phyloP scores from a whole-genome alignment of 2,113 vertebrate genomes.

The Sterna hirundo region DNA sequence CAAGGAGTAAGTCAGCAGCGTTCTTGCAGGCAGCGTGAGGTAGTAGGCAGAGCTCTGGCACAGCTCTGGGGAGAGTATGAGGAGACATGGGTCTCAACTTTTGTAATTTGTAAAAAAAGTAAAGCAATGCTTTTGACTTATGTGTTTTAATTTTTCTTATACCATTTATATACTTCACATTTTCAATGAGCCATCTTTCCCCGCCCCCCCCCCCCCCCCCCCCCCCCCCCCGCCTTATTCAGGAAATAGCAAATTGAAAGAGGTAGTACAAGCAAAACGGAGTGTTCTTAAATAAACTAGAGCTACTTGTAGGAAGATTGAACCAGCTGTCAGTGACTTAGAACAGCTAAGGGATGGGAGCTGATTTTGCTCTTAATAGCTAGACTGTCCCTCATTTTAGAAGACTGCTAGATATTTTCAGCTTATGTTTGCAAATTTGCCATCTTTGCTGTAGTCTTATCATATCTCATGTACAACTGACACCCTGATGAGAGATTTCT shows the following conservation, averaged over 20 bases:
- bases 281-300: constrained; percentile 3
- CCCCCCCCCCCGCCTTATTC: background rate
- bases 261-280: background rate
- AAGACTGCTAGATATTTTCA: constrained; percentile 20
- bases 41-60: background rate
- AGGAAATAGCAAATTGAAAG: background rate
- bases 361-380: constrained; percentile 26
- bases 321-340: constrained; percentile 15
- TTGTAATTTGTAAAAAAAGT: background rate
- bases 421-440: background rate
- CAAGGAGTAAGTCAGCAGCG: background rate
- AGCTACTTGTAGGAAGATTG: constrained; percentile 10
- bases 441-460: constrained; percentile 6
- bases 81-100: background rate
- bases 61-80: background rate
- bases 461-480: background rate
- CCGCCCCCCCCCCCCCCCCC: too few species aligned
- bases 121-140: background rate
- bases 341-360: background rate
- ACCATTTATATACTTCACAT: background rate
- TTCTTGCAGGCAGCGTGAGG: background rate
- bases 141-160: background rate
- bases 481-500: background rate
- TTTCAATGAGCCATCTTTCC: background rate
- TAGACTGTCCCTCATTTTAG: constrained; percentile 16